Conservation (phyloP, 2,888 invertebrate genomes). For the Thecophora atra region DNA sequence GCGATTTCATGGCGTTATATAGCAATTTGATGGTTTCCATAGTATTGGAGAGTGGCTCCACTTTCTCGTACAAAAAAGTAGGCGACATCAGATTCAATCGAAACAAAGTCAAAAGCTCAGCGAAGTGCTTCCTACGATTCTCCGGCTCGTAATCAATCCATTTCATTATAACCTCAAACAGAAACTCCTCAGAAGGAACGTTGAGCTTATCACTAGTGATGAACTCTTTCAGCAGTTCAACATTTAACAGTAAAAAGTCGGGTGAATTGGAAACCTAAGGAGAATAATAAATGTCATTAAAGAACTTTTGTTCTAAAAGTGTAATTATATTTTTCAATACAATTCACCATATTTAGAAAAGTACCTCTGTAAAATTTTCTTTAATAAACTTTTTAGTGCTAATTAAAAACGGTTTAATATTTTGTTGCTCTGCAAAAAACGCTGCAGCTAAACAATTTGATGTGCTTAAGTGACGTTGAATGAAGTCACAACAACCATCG, state of each 20-base stretch:
- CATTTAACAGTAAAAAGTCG: too few species aligned
- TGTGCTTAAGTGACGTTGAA: conserved; percentile 82
- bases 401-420: conserved; percentile 81
- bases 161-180: too few species aligned
- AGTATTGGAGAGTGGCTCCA: background rate
- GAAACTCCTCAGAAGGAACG: background rate
- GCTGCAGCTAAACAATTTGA: conserved; percentile 95
- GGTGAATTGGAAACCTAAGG: too few species aligned
- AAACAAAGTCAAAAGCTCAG: background rate
- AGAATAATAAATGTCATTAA: too few species aligned
- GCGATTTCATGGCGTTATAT: background rate
- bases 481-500: conserved; percentile 89
- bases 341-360: too few species aligned
- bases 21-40: background rate
- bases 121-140: background rate
- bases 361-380: conserved; percentile 70
- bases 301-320: too few species aligned
- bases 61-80: background rate
- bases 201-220: too few species aligned
- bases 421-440: conserved; percentile 91
- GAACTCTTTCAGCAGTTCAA: too few species aligned
- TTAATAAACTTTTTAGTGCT: conserved; percentile 87
- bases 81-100: background rate
- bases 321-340: too few species aligned
- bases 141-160: background rate